Percentiles rank a stretch among this genome's conserved stretches.
These are phyloP conservation scores for Bryconaethiops microstoma DNA, from an alignment of 2,797 vertebrate species.

Conservation along the genomic window DNA sequence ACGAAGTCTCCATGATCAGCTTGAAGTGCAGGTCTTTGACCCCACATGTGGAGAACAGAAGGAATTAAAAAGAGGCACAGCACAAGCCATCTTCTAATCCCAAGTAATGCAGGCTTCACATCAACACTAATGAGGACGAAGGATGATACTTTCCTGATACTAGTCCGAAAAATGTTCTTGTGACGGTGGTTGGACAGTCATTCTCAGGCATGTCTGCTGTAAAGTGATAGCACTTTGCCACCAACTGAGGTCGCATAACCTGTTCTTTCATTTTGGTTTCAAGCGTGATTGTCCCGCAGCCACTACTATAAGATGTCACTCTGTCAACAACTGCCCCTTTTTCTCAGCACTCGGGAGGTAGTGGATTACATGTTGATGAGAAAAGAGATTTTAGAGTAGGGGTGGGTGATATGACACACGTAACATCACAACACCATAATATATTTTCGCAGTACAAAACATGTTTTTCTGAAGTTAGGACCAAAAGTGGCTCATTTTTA, in stretches of 20 bases:
- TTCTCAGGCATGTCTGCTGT: constrained; percentile 48
- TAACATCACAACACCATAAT: no score
- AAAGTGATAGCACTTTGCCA: constrained; percentile 63
- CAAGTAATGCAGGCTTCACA: neutral
- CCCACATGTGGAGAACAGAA: constrained; percentile 4
- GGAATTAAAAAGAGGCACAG: neutral
- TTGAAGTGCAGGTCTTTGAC: constrained; percentile 83
- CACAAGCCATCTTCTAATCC: constrained; percentile 3
- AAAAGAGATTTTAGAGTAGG: neutral
- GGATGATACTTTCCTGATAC: constrained; percentile 32
- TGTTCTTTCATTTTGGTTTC: constrained; percentile 52
- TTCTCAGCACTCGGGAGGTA: constrained; percentile 15
- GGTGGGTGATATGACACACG: neutral
- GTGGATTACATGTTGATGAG: neutral
- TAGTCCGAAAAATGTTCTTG: constrained; percentile 47
- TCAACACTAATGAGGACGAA: constrained; percentile 24
- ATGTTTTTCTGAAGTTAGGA: neutral
- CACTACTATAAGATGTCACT: constrained; percentile 60
- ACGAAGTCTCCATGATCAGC: constrained; percentile 81
- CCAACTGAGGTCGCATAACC: constrained; percentile 62
- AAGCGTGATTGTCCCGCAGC: constrained; percentile 64
- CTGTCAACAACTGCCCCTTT: constrained; percentile 50
- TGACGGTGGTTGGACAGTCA: constrained; percentile 52
- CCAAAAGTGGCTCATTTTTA: no score
- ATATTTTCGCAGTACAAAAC: neutral